A percentile compares a stretch with the other conserved stretches of the same genome.
phyloP scores from a whole-genome alignment of 2,888 invertebrate species.

The Apotomis turbidana region DNA sequence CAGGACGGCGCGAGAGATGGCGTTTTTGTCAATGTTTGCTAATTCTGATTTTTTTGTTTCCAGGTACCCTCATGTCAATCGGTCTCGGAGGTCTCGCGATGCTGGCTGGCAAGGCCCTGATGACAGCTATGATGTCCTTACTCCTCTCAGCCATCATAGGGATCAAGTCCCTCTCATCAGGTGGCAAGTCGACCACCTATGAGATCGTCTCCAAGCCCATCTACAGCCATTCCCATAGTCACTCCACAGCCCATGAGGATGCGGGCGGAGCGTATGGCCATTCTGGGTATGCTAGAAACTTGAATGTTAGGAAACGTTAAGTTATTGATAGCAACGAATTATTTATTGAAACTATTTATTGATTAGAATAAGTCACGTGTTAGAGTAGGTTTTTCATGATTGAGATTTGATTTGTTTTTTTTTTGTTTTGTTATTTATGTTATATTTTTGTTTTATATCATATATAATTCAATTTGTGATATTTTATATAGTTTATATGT shows the following conservation, averaged over 20 bases:
- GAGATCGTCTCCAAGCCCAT: conserved; percentile 93
- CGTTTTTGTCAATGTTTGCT: conserved; percentile 8
- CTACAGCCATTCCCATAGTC: conserved; percentile 86
- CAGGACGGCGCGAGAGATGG: too few species aligned
- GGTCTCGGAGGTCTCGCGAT: conserved; percentile 90
- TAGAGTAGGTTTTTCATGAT: conserved; percentile 19
- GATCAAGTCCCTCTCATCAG: conserved; percentile 87
- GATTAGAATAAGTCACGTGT: conserved; percentile 42
- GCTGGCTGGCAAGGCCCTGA: conserved; percentile 92
- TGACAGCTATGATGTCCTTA: conserved; percentile 92
- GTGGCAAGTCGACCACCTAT: conserved; percentile 90
- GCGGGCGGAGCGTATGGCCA: conserved; percentile 78
- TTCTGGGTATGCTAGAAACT: conserved; percentile 79
- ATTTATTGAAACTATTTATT: conserved; percentile 42
- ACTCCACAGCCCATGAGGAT: conserved; percentile 85
- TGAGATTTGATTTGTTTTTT: conserved; percentile 15
- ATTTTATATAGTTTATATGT: too few species aligned
- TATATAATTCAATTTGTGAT: too few species aligned
- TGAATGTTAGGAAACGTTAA: conserved; percentile 65
- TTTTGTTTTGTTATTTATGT: conserved; percentile 22
- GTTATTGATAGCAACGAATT: conserved; percentile 15
- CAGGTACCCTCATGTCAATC: conserved; percentile 89
- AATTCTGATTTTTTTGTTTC: conserved; percentile 32
- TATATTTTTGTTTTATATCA: background rate
- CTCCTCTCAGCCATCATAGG: conserved; percentile 91